phyloP scores from a whole-genome alignment of 2,797 vertebrate genomes.

The Acipenser transmontanus region DNA sequence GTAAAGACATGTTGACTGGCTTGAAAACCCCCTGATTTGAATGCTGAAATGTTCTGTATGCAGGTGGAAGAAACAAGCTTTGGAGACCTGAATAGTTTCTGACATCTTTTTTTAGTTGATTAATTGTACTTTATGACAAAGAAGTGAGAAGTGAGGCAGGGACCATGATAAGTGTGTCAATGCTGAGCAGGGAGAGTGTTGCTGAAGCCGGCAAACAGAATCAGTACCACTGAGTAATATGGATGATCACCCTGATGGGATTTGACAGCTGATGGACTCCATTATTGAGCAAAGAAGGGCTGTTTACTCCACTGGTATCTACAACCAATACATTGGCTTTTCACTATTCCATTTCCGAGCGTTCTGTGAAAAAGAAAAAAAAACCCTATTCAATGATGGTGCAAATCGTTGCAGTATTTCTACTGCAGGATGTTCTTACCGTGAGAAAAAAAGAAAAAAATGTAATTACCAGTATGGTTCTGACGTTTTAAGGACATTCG shows the following conservation, averaged over 20 bases:
- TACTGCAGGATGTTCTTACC: too few relatives aligned
- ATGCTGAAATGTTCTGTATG: background rate
- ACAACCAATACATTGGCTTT: slow-evolving; percentile 32
- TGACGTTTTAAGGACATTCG: too few relatives aligned
- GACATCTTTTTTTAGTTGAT: slow-evolving; percentile 44
- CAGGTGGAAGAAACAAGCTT: slow-evolving; percentile 31
- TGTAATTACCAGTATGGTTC: too few relatives aligned
- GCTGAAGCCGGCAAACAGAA: slow-evolving; percentile 30
- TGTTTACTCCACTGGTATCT: slow-evolving; percentile 41
- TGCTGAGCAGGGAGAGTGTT: slow-evolving; percentile 33
- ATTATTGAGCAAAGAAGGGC: slow-evolving; percentile 34
- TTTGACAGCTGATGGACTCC: slow-evolving; percentile 43
- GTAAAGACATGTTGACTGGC: background rate
- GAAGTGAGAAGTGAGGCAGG: slow-evolving; percentile 37
- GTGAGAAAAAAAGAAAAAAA: too few relatives aligned
- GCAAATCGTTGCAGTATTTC: too few relatives aligned
- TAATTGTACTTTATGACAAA: slow-evolving; percentile 42
- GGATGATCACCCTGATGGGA: slow-evolving; percentile 43
- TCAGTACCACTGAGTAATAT: slow-evolving; percentile 39
- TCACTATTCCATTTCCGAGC: too few relatives aligned
- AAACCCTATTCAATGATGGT: too few relatives aligned
- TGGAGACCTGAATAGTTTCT: slow-evolving; percentile 30
- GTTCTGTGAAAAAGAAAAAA: too few relatives aligned
- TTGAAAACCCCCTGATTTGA: background rate
- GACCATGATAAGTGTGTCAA: slow-evolving; percentile 29